A percentile compares a stretch with the other conserved stretches of the same genome.
phyloP scores from a whole-genome alignment of 2,888 invertebrate genomes.

The Xanthostigma xanthostigma region DNA sequence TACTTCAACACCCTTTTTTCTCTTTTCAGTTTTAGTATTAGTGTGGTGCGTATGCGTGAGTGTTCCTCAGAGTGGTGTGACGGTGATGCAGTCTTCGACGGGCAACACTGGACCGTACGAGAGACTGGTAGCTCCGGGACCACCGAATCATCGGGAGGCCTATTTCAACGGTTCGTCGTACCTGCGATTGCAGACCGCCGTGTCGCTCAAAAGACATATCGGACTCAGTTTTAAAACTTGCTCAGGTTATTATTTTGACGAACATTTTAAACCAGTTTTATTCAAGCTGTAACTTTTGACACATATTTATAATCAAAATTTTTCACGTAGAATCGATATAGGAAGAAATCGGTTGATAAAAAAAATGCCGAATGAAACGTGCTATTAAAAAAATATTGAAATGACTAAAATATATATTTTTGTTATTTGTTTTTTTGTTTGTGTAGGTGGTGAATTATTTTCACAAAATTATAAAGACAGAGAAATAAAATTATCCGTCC shows the following conservation, averaged over 20 bases:
- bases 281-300: too few species aligned
- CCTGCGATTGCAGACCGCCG: constrained; percentile 52
- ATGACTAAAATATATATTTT: constrained; percentile 3
- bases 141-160: constrained; percentile 56
- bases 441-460: constrained; percentile 51
- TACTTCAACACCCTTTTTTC: too few species aligned
- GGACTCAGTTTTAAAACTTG: constrained; percentile 74
- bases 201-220: constrained; percentile 64
- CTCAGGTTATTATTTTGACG: constrained; percentile 29
- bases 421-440: constrained; percentile 4
- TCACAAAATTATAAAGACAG: constrained; percentile 48
- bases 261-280: background rate
- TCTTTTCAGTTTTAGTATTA: too few species aligned
- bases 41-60: too few species aligned
- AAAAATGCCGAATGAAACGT: too few species aligned
- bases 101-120: background rate
- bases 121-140: constrained; percentile 24
- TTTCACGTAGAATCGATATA: too few species aligned
- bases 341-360: too few species aligned
- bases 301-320: too few species aligned
- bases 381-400: background rate
- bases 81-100: too few species aligned
- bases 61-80: too few species aligned
- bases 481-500: constrained; percentile 24
- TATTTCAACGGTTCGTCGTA: constrained; percentile 73